Evolutionary conservation across 2,797 vertebrate species (phyloP).

Genomic region (Pithecia hirsuta): DNA sequence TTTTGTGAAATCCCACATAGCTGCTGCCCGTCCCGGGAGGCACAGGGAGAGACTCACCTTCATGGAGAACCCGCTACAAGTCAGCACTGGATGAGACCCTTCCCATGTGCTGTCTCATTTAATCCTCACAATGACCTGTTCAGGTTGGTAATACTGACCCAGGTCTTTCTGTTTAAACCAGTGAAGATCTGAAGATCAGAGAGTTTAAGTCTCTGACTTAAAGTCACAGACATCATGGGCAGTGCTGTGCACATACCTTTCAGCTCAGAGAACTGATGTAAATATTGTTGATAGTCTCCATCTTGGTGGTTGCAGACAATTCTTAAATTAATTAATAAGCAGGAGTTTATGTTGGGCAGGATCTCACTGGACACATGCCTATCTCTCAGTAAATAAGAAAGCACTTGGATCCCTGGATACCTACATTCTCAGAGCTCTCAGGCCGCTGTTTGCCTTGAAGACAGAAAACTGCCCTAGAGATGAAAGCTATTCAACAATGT

Average conservation of each 20-base stretch:
- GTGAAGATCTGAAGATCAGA: not conserved
- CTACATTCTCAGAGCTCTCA: not conserved
- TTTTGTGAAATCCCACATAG: not conserved
- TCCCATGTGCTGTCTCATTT: not conserved
- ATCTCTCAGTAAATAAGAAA: not conserved
- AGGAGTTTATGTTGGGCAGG: not conserved
- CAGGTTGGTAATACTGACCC: not conserved
- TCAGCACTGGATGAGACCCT: not conserved
- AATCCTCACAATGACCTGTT: not conserved
- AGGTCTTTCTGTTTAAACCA: not conserved
- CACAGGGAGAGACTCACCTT: not conserved
- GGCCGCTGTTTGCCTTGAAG: not conserved
- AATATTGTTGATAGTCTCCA: not conserved
- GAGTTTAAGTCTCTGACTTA: not conserved
- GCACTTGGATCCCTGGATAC: not conserved
- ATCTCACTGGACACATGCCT: not conserved
- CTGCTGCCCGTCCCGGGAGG: not conserved
- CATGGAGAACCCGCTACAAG: not conserved
- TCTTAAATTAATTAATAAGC: not conserved
- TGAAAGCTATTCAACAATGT: not conserved
- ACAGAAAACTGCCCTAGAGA: not conserved
- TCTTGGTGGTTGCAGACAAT: not conserved
- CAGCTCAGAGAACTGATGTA: not conserved
- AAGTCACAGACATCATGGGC: not conserved
- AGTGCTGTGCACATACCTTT: accelerated